These are phyloP conservation scores for Chaetura pelagica DNA, from an alignment of 2,113 vertebrate species.

Conservation along the genomic window DNA sequence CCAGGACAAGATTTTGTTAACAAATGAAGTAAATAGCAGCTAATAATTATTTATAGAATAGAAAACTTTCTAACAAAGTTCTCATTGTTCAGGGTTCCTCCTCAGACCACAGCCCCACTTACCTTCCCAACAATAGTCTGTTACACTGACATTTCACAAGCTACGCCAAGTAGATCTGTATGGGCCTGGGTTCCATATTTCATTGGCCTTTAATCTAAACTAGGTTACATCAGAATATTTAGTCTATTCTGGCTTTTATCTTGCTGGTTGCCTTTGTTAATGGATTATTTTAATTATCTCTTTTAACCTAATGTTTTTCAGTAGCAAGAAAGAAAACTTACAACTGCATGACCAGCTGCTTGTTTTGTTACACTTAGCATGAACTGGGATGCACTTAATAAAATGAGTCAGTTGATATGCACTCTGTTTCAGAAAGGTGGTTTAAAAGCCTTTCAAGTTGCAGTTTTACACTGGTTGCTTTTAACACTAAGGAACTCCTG, in stretches of 20 bases:
- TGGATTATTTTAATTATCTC: conserved; percentile 3
- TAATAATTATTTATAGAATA: background rate
- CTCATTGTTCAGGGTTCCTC: background rate
- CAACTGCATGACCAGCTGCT: background rate
- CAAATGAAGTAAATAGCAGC: background rate
- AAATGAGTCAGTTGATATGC: background rate
- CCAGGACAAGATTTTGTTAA: background rate
- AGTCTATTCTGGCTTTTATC: conserved; percentile 15
- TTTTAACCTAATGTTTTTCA: conserved; percentile 10
- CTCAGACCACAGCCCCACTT: background rate
- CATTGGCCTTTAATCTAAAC: conserved; percentile 13
- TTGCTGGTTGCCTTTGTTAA: conserved; percentile 1
- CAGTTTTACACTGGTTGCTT: background rate
- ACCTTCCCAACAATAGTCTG: background rate
- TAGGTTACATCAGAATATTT: background rate
- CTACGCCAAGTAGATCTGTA: conserved; percentile 17
- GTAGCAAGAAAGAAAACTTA: background rate
- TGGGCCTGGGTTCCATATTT: background rate
- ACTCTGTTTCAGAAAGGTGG: background rate
- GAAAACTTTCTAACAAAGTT: conserved; percentile 1
- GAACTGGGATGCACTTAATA: background rate
- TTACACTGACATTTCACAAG: background rate
- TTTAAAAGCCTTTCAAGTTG: background rate
- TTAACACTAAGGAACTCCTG: background rate
- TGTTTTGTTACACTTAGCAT: accelerated